Percentiles rank a stretch among this genome's conserved stretches.
Evolutionary conservation across 2,797 vertebrate genomes (phyloP).

Genomic region (Muscicapa striata): DNA sequence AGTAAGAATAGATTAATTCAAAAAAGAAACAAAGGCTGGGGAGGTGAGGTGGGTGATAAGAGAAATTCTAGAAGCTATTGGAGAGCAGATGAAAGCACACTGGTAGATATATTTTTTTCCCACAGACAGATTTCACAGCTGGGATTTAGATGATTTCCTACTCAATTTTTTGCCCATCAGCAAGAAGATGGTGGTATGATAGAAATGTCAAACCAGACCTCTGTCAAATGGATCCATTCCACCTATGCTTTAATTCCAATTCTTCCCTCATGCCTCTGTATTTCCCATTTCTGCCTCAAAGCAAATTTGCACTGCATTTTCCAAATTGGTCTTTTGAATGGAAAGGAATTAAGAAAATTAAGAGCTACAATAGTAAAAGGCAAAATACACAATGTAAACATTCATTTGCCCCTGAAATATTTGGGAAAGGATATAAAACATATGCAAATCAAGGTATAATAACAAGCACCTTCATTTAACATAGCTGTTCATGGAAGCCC

Average conservation of each 20-base stretch:
- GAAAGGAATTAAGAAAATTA: slow-evolving; percentile 52
- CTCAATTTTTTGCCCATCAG: slow-evolving; percentile 21
- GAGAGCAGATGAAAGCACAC: slow-evolving; percentile 5
- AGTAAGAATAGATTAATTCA: background rate
- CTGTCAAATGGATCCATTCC: background rate
- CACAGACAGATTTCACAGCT: slow-evolving; percentile 20
- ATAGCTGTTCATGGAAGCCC: slow-evolving; percentile 12
- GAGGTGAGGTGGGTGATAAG: background rate
- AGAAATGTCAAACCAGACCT: slow-evolving; percentile 27
- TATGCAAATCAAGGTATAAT: slow-evolving; percentile 27
- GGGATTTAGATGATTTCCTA: slow-evolving; percentile 20
- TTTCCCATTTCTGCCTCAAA: slow-evolving; percentile 4
- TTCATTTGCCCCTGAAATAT: slow-evolving; percentile 29
- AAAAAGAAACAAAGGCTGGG: background rate
- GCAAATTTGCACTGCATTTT: background rate
- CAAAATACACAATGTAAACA: slow-evolving; percentile 30
- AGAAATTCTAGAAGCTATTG: background rate
- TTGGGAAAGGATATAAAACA: slow-evolving; percentile 5
- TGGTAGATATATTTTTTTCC: slow-evolving; percentile 2
- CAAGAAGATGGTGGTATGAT: background rate
- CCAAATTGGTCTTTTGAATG: slow-evolving; percentile 1
- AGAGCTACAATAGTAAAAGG: slow-evolving; percentile 4
- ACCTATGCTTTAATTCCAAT: background rate
- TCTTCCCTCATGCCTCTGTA: background rate
- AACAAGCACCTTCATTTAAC: slow-evolving; percentile 39